These are phyloP conservation scores for Spialia ferax DNA, from an alignment of 2,888 invertebrate genomes.

Conservation along the genomic window DNA sequence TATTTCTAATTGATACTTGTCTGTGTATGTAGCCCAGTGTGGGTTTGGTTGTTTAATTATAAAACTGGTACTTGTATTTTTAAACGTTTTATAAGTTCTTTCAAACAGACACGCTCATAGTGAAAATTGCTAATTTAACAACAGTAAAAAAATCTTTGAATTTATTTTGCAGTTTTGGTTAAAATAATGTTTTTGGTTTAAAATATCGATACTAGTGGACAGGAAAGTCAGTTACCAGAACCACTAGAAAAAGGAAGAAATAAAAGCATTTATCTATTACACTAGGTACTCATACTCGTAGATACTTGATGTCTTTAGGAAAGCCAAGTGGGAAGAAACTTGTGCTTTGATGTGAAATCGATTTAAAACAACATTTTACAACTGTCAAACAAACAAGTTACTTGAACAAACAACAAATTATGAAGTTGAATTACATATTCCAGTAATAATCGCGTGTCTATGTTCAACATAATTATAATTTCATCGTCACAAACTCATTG, in stretches of 20 bases:
- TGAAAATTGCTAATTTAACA: background rate
- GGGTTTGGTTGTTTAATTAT: constrained; percentile 23
- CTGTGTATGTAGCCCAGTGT: constrained; percentile 3
- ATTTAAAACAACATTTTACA: background rate
- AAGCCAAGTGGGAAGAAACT: background rate
- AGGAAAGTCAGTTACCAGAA: background rate
- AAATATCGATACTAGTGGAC: background rate
- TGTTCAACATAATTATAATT: background rate
- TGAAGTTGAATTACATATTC: background rate
- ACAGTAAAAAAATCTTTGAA: background rate
- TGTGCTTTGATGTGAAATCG: background rate
- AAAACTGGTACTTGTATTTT: constrained; percentile 17
- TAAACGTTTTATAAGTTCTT: constrained; percentile 6
- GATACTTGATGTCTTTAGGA: too few relatives aligned
- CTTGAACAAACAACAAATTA: background rate
- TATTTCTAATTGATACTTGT: constrained; percentile 18
- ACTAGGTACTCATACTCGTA: too few relatives aligned
- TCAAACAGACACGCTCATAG: background rate
- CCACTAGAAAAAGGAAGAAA: background rate
- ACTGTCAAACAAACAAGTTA: too few relatives aligned
- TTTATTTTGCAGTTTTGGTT: background rate
- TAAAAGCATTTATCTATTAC: constrained; percentile 6
- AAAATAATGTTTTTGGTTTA: too few relatives aligned
- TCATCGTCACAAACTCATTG: background rate
- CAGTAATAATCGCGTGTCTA: background rate